Percentiles rank a stretch among this genome's conserved stretches.
Evolutionary conservation across 2,113 vertebrate genomes (phyloP).

Genomic region (Gambusia affinis): DNA sequence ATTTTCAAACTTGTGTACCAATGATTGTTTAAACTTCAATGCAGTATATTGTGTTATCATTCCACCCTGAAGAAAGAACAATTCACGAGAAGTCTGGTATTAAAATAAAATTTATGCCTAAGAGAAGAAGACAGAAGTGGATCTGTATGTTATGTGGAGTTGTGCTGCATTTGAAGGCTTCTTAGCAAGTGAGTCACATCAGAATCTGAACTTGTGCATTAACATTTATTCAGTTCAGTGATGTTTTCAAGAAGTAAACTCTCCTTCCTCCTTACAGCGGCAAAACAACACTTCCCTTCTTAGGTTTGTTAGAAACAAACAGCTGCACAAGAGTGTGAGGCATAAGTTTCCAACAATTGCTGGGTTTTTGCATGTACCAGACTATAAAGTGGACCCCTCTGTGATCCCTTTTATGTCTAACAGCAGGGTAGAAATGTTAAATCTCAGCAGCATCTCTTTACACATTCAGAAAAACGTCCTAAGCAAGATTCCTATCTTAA

Average conservation of each 20-base stretch:
- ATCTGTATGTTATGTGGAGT: neutral
- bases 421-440: slow-evolving; percentile 74
- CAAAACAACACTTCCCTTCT: neutral
- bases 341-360: slow-evolving; percentile 38
- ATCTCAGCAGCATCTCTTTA: slow-evolving; percentile 67
- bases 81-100: neutral
- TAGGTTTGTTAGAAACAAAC: slow-evolving; percentile 39
- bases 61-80: neutral
- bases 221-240: neutral
- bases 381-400: slow-evolving; percentile 53
- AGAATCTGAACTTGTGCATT: neutral
- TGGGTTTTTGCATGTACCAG: slow-evolving; percentile 64
- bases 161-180: neutral
- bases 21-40: neutral
- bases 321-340: neutral
- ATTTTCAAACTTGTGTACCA: neutral
- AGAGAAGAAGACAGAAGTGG: neutral
- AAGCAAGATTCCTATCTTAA: slow-evolving; percentile 79
- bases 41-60: neutral
- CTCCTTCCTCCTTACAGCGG: neutral
- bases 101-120: neutral
- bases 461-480: slow-evolving; percentile 72
- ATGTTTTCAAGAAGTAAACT: slow-evolving; percentile 22
- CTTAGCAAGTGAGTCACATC: neutral
- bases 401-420: slow-evolving; percentile 66